Evolutionary conservation across 2,888 invertebrate species (phyloP).

Genomic region (Dryobota labecula): DNA sequence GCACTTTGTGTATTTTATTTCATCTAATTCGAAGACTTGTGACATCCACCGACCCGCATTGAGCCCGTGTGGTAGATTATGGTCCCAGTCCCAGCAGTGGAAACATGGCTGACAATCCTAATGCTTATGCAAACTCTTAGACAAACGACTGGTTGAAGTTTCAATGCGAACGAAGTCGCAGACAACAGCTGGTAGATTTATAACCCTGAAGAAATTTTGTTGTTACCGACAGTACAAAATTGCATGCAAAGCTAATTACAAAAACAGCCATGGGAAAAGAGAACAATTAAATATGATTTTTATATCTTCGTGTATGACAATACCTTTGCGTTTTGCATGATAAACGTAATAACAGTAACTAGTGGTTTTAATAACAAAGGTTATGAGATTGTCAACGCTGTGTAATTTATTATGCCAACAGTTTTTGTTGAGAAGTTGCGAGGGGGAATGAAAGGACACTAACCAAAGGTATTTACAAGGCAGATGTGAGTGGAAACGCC

Average conservation of each 20-base stretch:
- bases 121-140: not conserved
- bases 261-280: constrained; percentile 66
- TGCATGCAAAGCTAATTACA: constrained; percentile 66
- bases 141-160: not conserved
- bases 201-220: not conserved
- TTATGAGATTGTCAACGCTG: constrained; percentile 46
- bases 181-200: not conserved
- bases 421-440: constrained; percentile 19
- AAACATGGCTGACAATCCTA: not conserved
- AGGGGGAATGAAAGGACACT: not conserved
- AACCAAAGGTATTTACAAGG: not conserved
- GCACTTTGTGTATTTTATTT: not conserved
- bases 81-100: not conserved
- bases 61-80: not conserved
- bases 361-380: constrained; percentile 37
- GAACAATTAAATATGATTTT: constrained; percentile 66
- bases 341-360: constrained; percentile 56
- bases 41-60: not conserved
- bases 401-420: constrained; percentile 28
- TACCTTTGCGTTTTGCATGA: constrained; percentile 58
- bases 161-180: not conserved
- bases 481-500: too few relatives aligned
- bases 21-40: not conserved
- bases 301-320: constrained; percentile 53
- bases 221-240: constrained; percentile 40